Evolutionary conservation across 2,888 invertebrate genomes (phyloP).

Genomic region (Scrobipalpa atriplicella): DNA sequence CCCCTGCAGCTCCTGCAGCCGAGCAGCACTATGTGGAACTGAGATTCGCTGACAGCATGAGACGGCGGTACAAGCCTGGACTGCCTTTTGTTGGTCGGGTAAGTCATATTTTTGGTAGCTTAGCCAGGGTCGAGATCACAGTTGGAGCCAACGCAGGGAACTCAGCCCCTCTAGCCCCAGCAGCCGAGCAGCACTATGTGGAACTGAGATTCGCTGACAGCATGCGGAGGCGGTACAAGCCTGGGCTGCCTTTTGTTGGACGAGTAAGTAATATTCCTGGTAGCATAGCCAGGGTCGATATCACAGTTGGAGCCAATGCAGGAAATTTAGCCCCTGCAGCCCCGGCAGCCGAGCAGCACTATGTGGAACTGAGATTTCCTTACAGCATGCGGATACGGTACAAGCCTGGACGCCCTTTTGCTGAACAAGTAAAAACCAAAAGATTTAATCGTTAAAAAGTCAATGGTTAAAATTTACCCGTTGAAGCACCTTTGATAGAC

Average conservation of each 20-base stretch:
- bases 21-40: conserved; percentile 87
- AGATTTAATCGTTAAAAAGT: conserved; percentile 37
- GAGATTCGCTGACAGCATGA: conserved; percentile 85
- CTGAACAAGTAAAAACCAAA: conserved; percentile 86
- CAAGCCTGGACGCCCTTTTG: conserved; percentile 86
- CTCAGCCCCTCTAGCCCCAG: conserved; percentile 81
- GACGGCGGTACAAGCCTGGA: conserved; percentile 85
- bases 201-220: conserved; percentile 85
- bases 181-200: conserved; percentile 86
- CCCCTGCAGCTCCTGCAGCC: conserved; percentile 84
- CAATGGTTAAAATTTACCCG: neutral
- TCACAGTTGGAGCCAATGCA: conserved; percentile 74
- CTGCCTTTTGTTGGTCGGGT: conserved; percentile 86
- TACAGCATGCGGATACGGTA: conserved; percentile 85
- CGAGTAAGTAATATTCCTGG: conserved; percentile 44
- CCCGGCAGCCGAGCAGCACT: conserved; percentile 81
- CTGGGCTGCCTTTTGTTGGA: conserved; percentile 59
- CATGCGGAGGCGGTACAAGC: conserved; percentile 85
- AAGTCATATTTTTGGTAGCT: conserved; percentile 42
- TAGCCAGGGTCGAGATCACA: conserved; percentile 66
- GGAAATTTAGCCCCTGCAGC: too few relatives aligned
- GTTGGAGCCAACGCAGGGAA: conserved; percentile 71
- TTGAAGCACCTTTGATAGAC: conserved; percentile 24
- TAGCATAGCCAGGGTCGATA: conserved; percentile 78
- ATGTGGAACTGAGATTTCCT: conserved; percentile 85